Conservation (phyloP, 2,888 invertebrate species). For the Stenotaenia linearis region DNA sequence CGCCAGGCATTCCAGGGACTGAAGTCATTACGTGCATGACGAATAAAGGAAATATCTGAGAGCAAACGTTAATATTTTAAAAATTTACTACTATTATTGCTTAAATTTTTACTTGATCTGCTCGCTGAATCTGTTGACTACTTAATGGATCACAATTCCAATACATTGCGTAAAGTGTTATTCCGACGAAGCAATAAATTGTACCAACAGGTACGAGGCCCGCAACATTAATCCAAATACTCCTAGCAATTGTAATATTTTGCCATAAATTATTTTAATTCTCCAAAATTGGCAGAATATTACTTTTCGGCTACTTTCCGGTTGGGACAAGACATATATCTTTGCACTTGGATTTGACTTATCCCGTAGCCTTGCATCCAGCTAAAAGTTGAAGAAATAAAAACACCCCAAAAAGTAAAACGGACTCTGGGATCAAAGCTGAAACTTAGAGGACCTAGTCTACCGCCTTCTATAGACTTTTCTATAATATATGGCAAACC, state of each 20-base stretch:
- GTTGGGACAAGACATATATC: slow-evolving; percentile 17
- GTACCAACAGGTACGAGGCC: not conserved
- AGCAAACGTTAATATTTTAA: slow-evolving; percentile 52
- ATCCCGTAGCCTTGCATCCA: slow-evolving; percentile 28
- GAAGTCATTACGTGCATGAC: slow-evolving; percentile 76
- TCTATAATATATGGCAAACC: not conserved
- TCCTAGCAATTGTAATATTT: not conserved
- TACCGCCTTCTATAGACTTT: slow-evolving; percentile 1
- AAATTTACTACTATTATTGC: not conserved
- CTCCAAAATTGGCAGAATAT: not conserved
- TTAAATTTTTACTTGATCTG: slow-evolving; percentile 24
- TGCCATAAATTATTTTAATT: too few relatives aligned
- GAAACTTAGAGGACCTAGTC: not conserved
- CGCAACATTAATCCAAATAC: not conserved
- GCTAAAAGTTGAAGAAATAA: not conserved
- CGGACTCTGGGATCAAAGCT: slow-evolving; percentile 21
- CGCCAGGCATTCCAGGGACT: slow-evolving; percentile 72
- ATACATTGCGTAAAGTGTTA: slow-evolving; percentile 14
- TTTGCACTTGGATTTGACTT: slow-evolving; percentile 24
- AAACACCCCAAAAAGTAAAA: not conserved
- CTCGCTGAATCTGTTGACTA: slow-evolving; percentile 18
- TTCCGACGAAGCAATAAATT: slow-evolving; percentile 14
- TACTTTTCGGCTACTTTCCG: slow-evolving; percentile 20
- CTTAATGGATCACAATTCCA: slow-evolving; percentile 7
- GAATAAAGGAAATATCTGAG: slow-evolving; percentile 71